Evolutionary conservation across 2,113 vertebrate species (phyloP).

Genomic region (Fregetta grallaria): DNA sequence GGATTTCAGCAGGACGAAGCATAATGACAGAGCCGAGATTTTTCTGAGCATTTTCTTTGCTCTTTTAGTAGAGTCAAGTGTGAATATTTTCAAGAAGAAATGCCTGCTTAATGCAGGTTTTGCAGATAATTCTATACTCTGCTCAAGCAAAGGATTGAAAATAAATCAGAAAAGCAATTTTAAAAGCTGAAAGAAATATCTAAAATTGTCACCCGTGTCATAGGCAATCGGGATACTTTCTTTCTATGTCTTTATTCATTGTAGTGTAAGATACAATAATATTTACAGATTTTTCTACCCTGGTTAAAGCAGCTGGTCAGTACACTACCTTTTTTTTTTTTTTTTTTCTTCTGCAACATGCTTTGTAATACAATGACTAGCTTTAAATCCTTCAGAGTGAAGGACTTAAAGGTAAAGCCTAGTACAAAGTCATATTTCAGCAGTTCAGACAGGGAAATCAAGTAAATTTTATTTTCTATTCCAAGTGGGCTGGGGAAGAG

Average conservation of each 20-base stretch:
- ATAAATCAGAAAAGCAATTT: background rate
- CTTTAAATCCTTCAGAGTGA: conserved; percentile 57
- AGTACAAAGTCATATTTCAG: background rate
- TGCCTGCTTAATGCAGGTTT: background rate
- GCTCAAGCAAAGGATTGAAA: background rate
- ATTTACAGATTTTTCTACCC: background rate
- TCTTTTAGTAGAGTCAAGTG: background rate
- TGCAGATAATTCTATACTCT: background rate
- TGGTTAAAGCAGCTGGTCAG: conserved; percentile 1
- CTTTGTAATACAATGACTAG: conserved; percentile 20
- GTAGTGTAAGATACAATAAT: background rate
- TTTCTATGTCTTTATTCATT: background rate
- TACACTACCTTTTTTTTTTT: background rate
- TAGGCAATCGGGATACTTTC: background rate
- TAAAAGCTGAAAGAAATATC: background rate
- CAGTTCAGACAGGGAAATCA: conserved; percentile 34
- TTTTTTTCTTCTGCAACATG: background rate
- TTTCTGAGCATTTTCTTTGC: background rate
- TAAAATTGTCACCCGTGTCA: background rate
- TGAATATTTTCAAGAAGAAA: background rate
- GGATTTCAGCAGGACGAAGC: background rate
- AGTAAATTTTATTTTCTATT: conserved; percentile 56
- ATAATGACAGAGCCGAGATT: background rate
- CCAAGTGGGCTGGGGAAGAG: background rate
- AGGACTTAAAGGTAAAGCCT: background rate